phyloP scores from a whole-genome alignment of 2,888 invertebrate genomes.

The Rhyacophila evoluta region DNA sequence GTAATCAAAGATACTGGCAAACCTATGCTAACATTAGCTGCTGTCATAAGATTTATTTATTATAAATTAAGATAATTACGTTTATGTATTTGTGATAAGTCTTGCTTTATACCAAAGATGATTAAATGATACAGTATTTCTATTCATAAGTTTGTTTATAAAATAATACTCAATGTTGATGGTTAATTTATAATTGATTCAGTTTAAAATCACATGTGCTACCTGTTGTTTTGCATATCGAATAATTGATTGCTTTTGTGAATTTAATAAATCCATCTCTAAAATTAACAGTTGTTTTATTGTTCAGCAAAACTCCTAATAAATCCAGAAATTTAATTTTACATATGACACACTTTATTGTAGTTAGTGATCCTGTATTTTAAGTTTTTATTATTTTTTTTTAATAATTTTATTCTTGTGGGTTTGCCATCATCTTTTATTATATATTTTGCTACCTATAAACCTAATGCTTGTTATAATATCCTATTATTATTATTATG shows the following conservation, averaged over 20 bases:
- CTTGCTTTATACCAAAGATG: constrained; percentile 26
- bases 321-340: constrained; percentile 31
- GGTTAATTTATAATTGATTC: constrained; percentile 33
- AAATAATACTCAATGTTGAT: constrained; percentile 52
- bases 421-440: constrained; percentile 50
- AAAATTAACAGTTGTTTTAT: constrained; percentile 55
- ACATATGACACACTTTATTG: constrained; percentile 31
- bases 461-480: constrained; percentile 9
- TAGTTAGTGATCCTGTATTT: constrained; percentile 23
- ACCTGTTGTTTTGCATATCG: constrained; percentile 30
- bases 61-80: not conserved
- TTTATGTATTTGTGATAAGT: constrained; percentile 39
- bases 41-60: constrained; percentile 41
- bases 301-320: constrained; percentile 52
- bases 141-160: constrained; percentile 25
- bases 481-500: not conserved
- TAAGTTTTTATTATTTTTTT: constrained; percentile 59
- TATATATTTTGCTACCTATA: constrained; percentile 28
- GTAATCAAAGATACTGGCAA: constrained; percentile 47
- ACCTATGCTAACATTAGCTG: constrained; percentile 46
- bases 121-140: constrained; percentile 33
- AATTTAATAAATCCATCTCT: constrained; percentile 55
- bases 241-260: constrained; percentile 55
- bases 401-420: constrained; percentile 32
- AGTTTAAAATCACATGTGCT: constrained; percentile 27